Evolutionary conservation across 2,113 vertebrate species (phyloP).

Genomic region (Thalassoma bifasciatum): DNA sequence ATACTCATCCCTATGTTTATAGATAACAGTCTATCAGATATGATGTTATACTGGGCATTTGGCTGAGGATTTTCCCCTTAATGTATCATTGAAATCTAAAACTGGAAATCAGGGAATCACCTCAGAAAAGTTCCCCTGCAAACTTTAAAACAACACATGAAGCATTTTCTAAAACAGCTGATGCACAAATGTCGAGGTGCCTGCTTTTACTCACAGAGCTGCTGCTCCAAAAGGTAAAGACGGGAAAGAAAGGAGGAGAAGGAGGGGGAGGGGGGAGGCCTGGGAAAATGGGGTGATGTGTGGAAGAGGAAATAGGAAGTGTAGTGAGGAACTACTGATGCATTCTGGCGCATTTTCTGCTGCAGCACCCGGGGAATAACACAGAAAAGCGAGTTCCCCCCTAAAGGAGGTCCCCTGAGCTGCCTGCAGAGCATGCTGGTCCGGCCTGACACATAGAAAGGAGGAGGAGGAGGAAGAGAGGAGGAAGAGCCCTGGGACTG

Average conservation of each 20-base stretch:
- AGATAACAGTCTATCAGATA: too few species aligned
- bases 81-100: not conserved
- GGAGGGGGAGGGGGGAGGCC: not conserved
- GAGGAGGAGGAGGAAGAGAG: not conserved
- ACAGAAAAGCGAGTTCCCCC: conserved; percentile 48
- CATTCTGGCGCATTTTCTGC: conserved; percentile 76
- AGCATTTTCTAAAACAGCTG: conserved; percentile 60
- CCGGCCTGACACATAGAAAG: conserved; percentile 3
- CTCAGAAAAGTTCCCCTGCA: conserved; percentile 22
- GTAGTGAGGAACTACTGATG: conserved; percentile 63
- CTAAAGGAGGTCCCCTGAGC: conserved; percentile 60
- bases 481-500: conserved; percentile 13
- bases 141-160: conserved; percentile 52
- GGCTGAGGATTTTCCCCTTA: too few species aligned
- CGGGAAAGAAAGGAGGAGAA: conserved; percentile 26
- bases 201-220: conserved; percentile 42
- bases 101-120: conserved; percentile 13
- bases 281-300: conserved; percentile 1
- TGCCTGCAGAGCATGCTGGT: conserved; percentile 41
- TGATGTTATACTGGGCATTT: too few species aligned
- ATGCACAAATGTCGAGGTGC: conserved; percentile 37
- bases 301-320: conserved; percentile 14
- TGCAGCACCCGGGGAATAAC: conserved; percentile 75
- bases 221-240: conserved; percentile 39
- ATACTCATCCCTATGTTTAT: too few species aligned